phyloP scores from a whole-genome alignment of 2,888 invertebrate species.

The Clitarchus hookeri region DNA sequence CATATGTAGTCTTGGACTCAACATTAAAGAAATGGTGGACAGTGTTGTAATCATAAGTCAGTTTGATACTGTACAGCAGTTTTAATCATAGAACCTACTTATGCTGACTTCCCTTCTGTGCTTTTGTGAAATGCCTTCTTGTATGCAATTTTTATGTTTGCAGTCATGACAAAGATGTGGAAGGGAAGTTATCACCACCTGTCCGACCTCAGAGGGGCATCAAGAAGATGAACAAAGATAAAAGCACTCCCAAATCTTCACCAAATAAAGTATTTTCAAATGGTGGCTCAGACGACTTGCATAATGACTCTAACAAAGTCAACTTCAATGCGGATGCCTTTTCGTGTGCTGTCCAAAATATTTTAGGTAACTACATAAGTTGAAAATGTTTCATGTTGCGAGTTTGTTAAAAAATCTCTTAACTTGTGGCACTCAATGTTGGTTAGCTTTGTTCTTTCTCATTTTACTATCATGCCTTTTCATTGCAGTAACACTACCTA shows the following conservation, averaged over 20 bases:
- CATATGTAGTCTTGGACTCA: too few species aligned
- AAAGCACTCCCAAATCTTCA: constrained; percentile 46
- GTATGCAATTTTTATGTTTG: constrained; percentile 16
- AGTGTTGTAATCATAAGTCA: too few species aligned
- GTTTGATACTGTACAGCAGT: too few species aligned
- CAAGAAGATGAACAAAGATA: constrained; percentile 49
- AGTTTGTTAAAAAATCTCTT: not conserved
- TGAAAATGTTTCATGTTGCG: not conserved
- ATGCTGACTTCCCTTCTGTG: too few species aligned
- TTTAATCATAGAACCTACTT: too few species aligned
- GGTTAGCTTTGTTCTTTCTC: too few species aligned
- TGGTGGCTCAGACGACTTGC: constrained; percentile 49
- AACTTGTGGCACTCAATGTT: not conserved
- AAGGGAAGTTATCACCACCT: constrained; percentile 46
- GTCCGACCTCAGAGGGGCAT: constrained; percentile 54
- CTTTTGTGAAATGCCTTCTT: too few species aligned
- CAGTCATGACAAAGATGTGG: not conserved
- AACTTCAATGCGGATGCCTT: constrained; percentile 81
- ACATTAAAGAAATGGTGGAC: too few species aligned
- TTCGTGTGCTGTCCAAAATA: constrained; percentile 79
- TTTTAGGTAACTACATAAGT: constrained; percentile 62
- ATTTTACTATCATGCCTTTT: too few species aligned
- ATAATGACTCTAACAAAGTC: constrained; percentile 54
- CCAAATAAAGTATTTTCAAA: constrained; percentile 41
- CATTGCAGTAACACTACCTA: too few species aligned